Evolutionary conservation across 2,888 invertebrate genomes (phyloP).

Genomic region (Bellardia bayeri): DNA sequence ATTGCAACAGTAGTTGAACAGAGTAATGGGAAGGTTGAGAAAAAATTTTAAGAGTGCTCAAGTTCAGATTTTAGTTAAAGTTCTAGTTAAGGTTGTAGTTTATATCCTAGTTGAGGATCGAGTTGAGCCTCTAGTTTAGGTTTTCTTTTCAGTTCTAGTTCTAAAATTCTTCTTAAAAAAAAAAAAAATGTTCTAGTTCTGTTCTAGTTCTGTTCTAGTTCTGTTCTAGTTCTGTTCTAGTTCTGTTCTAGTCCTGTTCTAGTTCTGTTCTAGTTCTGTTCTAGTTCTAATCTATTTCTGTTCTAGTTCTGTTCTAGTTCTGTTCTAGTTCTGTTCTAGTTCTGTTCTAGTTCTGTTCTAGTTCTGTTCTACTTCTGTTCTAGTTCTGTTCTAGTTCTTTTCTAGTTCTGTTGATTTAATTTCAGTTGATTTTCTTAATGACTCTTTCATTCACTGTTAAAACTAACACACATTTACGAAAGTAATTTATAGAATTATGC

Average conservation of each 20-base stretch:
- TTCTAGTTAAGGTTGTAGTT: neutral
- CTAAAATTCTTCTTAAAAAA: too few relatives aligned
- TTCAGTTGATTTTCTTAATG: neutral
- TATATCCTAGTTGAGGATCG: too few relatives aligned
- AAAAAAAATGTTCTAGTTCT: neutral
- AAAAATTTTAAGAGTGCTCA: too few relatives aligned
- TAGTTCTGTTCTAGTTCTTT: neutral
- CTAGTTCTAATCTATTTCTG: conserved; percentile 12
- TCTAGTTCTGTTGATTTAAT: neutral
- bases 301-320: conserved; percentile 19
- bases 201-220: neutral
- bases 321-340: conserved; percentile 9
- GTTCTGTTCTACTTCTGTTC: conserved; percentile 1
- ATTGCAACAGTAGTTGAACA: neutral
- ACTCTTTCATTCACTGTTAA: too few relatives aligned
- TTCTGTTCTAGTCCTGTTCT: neutral
- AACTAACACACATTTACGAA: too few relatives aligned
- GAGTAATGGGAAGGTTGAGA: too few relatives aligned
- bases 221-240: neutral
- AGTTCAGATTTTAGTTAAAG: neutral
- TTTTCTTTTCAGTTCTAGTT: neutral
- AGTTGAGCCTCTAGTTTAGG: too few relatives aligned
- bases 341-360: conserved; percentile 15
- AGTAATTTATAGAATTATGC: too few relatives aligned
- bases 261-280: conserved; percentile 3